Base-by-base conservation (phyloP, 1,140 invertebrate genomes). In the Vanessa atalanta region DNA sequence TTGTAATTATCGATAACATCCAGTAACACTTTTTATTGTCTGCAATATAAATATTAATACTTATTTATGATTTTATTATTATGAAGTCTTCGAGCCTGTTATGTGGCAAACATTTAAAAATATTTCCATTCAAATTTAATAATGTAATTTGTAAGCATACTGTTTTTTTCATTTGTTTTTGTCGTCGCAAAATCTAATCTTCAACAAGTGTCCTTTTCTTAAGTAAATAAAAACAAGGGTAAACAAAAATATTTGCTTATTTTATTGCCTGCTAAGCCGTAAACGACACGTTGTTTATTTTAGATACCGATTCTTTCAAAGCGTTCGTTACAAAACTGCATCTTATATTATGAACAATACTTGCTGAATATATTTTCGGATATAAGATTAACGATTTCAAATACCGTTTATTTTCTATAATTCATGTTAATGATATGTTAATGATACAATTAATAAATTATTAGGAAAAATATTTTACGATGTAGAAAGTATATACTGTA, bases 211-310 rank as follows among this genome's bases (percentile, higher is more conserved):
- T 65, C 47, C 37, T 16, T 50, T 12, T 48, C 51, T 63, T 65
- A 72, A 47, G 31, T 20, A 72, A 72, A 65, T 31, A 72, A 11
- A 57, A 72, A 64, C 47, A 72, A 65, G 53, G 57, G 15, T 31
- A 26, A 66, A 47, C 64, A 48, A 57, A 70, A 60, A 67, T n/a
- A 65, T 31, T 43, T 67, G 31, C 61, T 12, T 14, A 57, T 67
- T 66, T 72, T 51, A 51, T 60, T 61, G 51, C n/a, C 13, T 37
- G 57, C 20, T 65, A 65, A 65, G n/a, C 23, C 23, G 64, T 53
- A 66, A 72, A 66, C 23, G 55, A 66, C 55, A 67, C 16, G 60
- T 23, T 61, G 67, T 70, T 70, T 61, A 31, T 37, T 70, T 61
- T 61, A 61, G 55, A 60, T 50, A 48, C 14, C 37, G 63, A 20